Evolutionary conservation across 64 coral and sea anemone species (phyloP), one percentile per base, ranked within the genome.

Genomic region (Montipora foliosa): DNA sequence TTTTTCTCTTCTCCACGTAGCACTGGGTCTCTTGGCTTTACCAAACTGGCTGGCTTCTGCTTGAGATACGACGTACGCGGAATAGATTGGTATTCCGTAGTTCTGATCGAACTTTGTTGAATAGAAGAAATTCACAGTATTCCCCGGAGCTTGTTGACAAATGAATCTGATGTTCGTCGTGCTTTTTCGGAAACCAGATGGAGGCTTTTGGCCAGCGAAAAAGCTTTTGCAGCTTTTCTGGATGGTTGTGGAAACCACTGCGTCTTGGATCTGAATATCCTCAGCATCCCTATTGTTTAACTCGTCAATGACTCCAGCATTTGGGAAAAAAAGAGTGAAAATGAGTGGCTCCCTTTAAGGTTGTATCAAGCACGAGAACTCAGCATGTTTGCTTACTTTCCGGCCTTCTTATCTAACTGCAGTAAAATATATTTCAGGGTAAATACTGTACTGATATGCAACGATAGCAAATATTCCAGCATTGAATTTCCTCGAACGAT

Each of bases 61-160:
- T 81, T 81, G 50, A 6, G 1, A 9, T 29, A 81, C 52, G 19
- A 81, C 51, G 51, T 81, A 81, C 6, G 79, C 79, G 4, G 52
- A 81, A 24, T 88, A 88, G 85, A 88, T 57, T 16, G 70, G 67
- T 29, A 88, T 88, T 29, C 85, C 85, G 49, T 50, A 74, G 51
- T 75, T 4, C 12, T 6, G 17, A 75, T 88, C 85, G 29, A 88
- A 88, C 85, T 74, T 88, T n/a, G 70, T 75, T 59, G 85, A 72
- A 12, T 88, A 88, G n/a, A 88, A 75, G 47, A 22, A 25, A 37
- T 49, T 68, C n/a, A n/a, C 48, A 49, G 48, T 49, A 52, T 87
- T 12, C 5, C 13, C 47, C 50, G 67, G 68, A 75, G 74, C 51
- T 87, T 87, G 84, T 74, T 87, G 84, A 74, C 84, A 87, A 17